Conservation (phyloP, 2,888 invertebrate genomes). For the Acleris cristana region DNA sequence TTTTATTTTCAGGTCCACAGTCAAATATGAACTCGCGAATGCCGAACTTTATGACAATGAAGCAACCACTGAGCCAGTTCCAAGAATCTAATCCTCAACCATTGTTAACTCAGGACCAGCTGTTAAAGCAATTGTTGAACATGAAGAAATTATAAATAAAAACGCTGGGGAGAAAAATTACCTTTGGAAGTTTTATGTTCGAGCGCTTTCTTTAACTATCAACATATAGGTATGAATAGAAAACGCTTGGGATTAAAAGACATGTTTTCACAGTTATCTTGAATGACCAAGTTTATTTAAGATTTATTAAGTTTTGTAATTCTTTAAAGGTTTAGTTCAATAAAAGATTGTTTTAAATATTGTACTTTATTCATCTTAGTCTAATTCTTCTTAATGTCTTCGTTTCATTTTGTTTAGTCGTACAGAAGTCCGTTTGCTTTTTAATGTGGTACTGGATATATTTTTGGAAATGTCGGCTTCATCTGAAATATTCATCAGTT, state of each 20-base stretch:
- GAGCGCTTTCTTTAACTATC: too few species aligned
- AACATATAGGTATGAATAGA: too few species aligned
- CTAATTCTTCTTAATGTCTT: neutral
- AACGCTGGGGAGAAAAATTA: neutral
- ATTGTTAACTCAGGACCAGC: neutral
- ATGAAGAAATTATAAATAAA: constrained; percentile 4
- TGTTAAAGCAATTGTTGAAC: constrained; percentile 3
- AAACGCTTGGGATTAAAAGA: too few species aligned
- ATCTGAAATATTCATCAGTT: neutral
- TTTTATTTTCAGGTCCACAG: neutral
- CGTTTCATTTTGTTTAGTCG: constrained; percentile 3
- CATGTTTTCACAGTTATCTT: too few species aligned
- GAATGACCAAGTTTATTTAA: too few species aligned
- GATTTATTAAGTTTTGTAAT: too few species aligned
- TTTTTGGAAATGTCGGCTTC: neutral
- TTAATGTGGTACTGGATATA: neutral
- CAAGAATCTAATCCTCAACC: neutral
- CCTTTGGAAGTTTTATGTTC: too few species aligned
- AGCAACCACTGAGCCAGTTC: neutral
- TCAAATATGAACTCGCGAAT: neutral
- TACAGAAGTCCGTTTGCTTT: neutral
- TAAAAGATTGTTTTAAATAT: constrained; percentile 5
- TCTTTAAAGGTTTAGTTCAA: neutral
- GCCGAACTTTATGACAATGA: neutral
- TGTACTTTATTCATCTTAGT: neutral